Evolutionary conservation across 2,888 invertebrate species (phyloP), one percentile per base, ranked within the genome.

Genomic region (Amphipoea oculea): DNA sequence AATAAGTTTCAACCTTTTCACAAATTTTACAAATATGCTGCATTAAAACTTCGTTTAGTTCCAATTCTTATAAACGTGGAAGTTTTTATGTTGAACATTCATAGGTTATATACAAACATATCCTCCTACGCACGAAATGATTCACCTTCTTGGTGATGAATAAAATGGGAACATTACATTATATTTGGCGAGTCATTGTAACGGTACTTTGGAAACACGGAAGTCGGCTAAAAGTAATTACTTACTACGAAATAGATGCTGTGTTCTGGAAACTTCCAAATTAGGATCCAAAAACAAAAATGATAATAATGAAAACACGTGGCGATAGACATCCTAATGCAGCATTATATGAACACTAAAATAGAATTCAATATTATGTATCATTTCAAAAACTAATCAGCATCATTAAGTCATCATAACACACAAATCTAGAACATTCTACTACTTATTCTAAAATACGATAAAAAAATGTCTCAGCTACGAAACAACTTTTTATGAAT

Each of bases 61-160:
- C 4, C 81, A 70, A 73, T 81, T 66, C 51, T 62, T 86, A 62
- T 62, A 66, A 73, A 83, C 36, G 42, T 86, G 74, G 72, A 83
- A 78, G 69, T 63, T 78, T 83, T 83, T 69, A 84, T 76, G 70
- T 86, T 65, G 42, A 73, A 74, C 60, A 78, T 86, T 84, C 78
- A 73, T 86, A 78, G 72, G 83, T 75, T 48, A 82, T 67, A 73
- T 66, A 42, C 76, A 73, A 85, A 79, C 72, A 78, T 86, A 85
- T 83, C 88, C 85, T 88, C 91, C 92, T 88, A 91, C 92, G 84
- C 88, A 81, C 85, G 68, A 80, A 84, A 87, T 92, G 92, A 92
- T 87, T 92, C 92, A 92, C 84, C 86, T 85, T 81, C 81, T 83
- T 83, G 78, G 85, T 88, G 85, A 91, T 91, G 86, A 85, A 83